Evolutionary conservation across 2,797 vertebrate genomes (phyloP), one percentile per base, ranked within the genome.

Genomic region (Limosa lapponica): DNA sequence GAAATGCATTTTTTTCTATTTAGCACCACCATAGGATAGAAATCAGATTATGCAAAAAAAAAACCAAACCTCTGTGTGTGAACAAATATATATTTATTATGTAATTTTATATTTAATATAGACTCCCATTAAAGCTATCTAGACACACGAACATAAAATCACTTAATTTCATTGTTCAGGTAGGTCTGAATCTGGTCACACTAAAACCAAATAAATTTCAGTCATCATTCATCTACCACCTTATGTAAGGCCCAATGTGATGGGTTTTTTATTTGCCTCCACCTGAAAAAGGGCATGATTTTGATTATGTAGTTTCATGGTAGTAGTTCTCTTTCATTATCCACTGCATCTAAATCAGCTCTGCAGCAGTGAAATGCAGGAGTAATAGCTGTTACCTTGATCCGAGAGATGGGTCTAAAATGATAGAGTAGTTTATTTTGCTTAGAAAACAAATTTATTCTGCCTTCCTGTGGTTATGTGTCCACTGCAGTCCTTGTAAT

Each of bases 381-480:
- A 95, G 90, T 89, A 93, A 80, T 86, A 93, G 91, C 82, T 95
- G 80, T 96, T 95, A 90, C 92, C 93, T 80, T 80, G 73, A 85
- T 87, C 86, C n/a, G 77, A 94, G 71, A 89, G 67, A 89, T 80
- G 74, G 23, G 32, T 82, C 83, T 82, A 71, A 96, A 96, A 95
- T 95, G 86, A 92, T 39, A 77, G 92, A 89, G 77, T 93, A 81
- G 66, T 67, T 93, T 88, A 55, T 93, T 95, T 86, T 90, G 65
- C 55, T 82, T 84, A 70, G 91, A 95, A 94, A 90, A 94, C 86
- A 95, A 82, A 94, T 80, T 30, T 87, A 34, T 93, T 96, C 71
- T 39, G 5, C 87, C 80, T 94, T 70, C 27, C 59, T 87, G 52
- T 95, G 62, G 73, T 96, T 89, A 79, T 75, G 51, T 64, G 39